These are phyloP conservation scores for Stegodyphus dumicola DNA, from an alignment of 1,140 invertebrate species.

Conservation along the genomic window DNA sequence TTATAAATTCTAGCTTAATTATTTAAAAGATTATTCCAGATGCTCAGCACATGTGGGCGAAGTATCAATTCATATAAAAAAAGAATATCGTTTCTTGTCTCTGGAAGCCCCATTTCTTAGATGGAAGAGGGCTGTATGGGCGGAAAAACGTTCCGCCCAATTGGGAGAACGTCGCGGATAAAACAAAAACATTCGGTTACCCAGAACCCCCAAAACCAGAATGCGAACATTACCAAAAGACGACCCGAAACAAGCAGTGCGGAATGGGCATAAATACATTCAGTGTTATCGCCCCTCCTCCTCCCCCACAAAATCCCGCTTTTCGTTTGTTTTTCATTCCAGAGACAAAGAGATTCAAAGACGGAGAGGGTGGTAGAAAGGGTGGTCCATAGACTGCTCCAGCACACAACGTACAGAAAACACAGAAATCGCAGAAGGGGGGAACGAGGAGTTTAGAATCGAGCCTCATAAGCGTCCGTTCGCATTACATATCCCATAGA, in stretches of 20 bases:
- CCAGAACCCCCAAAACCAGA: not conserved
- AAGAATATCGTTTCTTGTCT: too few species aligned
- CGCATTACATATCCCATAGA: slow-evolving; percentile 58
- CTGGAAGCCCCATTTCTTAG: too few species aligned
- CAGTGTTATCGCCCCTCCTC: slow-evolving; percentile 40
- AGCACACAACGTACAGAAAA: not conserved
- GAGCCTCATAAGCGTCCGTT: slow-evolving; percentile 58
- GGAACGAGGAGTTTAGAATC: slow-evolving; percentile 16
- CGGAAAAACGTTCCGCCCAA: too few species aligned
- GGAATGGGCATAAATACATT: slow-evolving; percentile 57
- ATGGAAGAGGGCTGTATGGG: too few species aligned
- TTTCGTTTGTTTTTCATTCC: not conserved
- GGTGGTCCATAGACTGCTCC: not conserved
- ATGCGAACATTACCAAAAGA: slow-evolving; percentile 17
- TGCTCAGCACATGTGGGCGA: too few species aligned
- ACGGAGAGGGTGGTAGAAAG: not conserved
- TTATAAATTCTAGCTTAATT: too few species aligned
- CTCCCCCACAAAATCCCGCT: not conserved
- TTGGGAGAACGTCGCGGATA: too few species aligned
- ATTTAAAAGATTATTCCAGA: too few species aligned
- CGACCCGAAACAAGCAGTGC: slow-evolving; percentile 50
- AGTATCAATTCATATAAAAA: too few species aligned
- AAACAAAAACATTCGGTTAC: too few species aligned
- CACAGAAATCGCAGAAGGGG: not conserved
- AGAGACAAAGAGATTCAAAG: slow-evolving; percentile 7